Base-by-base conservation (phyloP, 2,888 invertebrate species). In the Luffia ferchaultella region DNA sequence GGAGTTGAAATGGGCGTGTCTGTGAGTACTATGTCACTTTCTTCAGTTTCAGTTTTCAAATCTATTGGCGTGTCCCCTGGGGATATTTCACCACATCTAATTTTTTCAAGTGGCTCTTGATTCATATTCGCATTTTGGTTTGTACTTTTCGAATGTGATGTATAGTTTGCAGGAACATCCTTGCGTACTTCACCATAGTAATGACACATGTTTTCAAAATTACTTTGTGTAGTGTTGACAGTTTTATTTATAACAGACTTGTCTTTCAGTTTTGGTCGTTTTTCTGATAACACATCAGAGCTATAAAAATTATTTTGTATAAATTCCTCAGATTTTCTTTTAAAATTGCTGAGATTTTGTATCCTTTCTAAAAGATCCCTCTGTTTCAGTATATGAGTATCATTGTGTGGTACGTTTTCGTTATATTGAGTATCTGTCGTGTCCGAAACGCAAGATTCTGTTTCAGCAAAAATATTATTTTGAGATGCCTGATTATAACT, bases 301-400 rank as follows among this genome's bases (percentile, higher is more conserved):
- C 46, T 62, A 56, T 76, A 82, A 57, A 77, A 84, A 54, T 70
- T 77, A 59, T 76, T 80, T 56, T 79, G 77, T 18, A 80, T 58
- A 50, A 74, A 78, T 55, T 85, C 83, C 41, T 80, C 80, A 2
- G 84, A 84, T 65, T 82, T 85, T 56, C 84, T 72, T 61, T 85
- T 85, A 12, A 83, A 64, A 54, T 67, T 73, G 58, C 72, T 82
- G 50, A 83, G 64, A 57, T 74, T 76, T 55, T 83, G 76, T 30
- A 84, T 64, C 66, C 74, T 82, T 58, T 82, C 82, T 57, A 82
- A 70, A 48, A 83, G 75, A 56, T 82, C 69, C 57, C 72, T 73
- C 61, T 83, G 78, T 61, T 78, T 79, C 52, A 73, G 54, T 42
- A 78, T 54, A 42, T 77, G 75, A 52, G 71, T 54, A 2, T 62